Evolutionary conservation across 2,113 vertebrate genomes (phyloP).

Genomic region (Tor tambroides): DNA sequence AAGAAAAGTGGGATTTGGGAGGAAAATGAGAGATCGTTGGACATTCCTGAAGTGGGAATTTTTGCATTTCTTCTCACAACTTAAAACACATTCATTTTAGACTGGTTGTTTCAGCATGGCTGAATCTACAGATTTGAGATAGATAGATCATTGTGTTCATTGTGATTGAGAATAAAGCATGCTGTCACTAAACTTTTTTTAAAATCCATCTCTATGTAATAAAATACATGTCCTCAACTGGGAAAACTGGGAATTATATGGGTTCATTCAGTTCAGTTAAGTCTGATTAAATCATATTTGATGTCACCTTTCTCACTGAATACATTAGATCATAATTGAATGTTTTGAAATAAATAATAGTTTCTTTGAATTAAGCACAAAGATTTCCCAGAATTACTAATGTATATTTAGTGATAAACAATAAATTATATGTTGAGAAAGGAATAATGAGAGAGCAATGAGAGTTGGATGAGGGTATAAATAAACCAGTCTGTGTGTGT

Average conservation of each 20-base stretch:
- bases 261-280: background rate
- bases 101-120: background rate
- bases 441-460: slow-evolving; percentile 41
- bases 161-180: too few species aligned
- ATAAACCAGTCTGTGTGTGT: background rate
- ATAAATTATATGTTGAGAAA: background rate
- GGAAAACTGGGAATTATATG: background rate
- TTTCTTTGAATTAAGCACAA: background rate
- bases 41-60: background rate
- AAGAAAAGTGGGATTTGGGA: background rate
- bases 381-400: background rate
- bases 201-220: background rate
- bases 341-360: background rate
- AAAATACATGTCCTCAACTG: background rate
- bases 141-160: background rate
- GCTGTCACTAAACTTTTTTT: too few species aligned
- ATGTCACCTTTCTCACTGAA: background rate
- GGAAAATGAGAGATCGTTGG: background rate
- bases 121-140: background rate
- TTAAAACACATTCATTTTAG: background rate
- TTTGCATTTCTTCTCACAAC: background rate
- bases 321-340: background rate
- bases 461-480: slow-evolving; percentile 44
- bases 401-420: background rate
- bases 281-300: background rate